Conservation (phyloP, 1,140 invertebrate species). For the Drosophila asahinai region DNA sequence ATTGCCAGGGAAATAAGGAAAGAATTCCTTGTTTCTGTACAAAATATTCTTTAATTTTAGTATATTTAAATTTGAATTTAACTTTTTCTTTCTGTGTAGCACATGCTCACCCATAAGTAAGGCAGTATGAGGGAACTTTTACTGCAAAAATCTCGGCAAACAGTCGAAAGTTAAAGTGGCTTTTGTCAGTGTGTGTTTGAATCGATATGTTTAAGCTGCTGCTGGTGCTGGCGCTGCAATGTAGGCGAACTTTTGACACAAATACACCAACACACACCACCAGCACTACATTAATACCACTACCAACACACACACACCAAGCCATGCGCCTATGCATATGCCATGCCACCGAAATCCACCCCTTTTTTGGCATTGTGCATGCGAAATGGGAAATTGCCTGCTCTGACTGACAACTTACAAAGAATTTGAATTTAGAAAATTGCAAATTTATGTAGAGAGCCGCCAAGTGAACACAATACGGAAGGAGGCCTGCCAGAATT, state of each 20-base stretch:
- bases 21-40: too few relatives aligned
- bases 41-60: not conserved
- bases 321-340: conserved; percentile 29
- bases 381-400: conserved; percentile 56
- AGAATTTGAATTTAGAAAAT: conserved; percentile 84
- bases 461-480: conserved; percentile 48
- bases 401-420: conserved; percentile 81
- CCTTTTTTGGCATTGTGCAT: conserved; percentile 35
- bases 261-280: conserved; percentile 35
- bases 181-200: conserved; percentile 53
- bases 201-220: conserved; percentile 76
- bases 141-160: conserved; percentile 73
- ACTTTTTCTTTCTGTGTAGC: not conserved
- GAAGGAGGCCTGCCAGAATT: conserved; percentile 44
- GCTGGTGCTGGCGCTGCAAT: conserved; percentile 62
- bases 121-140: conserved; percentile 30
- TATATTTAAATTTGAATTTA: too few relatives aligned
- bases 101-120: conserved; percentile 7
- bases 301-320: conserved; percentile 6
- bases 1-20: not conserved
- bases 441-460: conserved; percentile 79
- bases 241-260: conserved; percentile 77
- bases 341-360: not conserved
- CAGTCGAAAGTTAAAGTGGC: conserved; percentile 74
- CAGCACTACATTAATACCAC: conserved; percentile 14